These are phyloP conservation scores for Harpegnathos saltator DNA, from an alignment of 1,140 invertebrate species.

Conservation along the genomic window DNA sequence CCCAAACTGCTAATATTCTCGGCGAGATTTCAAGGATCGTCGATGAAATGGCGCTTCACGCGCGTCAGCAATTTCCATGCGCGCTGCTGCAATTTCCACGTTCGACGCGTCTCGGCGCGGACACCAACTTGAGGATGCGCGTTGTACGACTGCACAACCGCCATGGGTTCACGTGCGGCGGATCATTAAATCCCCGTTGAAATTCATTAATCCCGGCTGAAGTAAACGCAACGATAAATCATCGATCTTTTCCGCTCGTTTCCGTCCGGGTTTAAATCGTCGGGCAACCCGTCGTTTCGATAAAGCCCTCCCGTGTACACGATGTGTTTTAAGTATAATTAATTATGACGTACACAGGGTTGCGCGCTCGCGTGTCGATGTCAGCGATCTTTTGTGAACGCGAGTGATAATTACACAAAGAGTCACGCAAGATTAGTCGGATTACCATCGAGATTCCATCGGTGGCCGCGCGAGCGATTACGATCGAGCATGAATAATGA, in stretches of 20 bases:
- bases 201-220: slow-evolving; percentile 1
- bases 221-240: slow-evolving; percentile 47
- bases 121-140: too few relatives aligned
- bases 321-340: slow-evolving; percentile 31
- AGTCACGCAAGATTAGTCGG: slow-evolving; percentile 48
- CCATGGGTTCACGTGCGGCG: neutral
- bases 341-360: slow-evolving; percentile 27
- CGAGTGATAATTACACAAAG: slow-evolving; percentile 46
- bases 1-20: slow-evolving; percentile 1
- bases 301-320: slow-evolving; percentile 29
- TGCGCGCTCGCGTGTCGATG: slow-evolving; percentile 40
- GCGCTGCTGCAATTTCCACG: too few relatives aligned
- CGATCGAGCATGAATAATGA: slow-evolving; percentile 32
- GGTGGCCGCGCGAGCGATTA: neutral
- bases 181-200: slow-evolving; percentile 9
- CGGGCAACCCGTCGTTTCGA: slow-evolving; percentile 19
- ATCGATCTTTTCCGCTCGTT: slow-evolving; percentile 21
- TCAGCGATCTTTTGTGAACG: slow-evolving; percentile 12
- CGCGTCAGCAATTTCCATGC: too few relatives aligned
- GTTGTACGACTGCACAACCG: too few relatives aligned
- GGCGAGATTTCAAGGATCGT: neutral
- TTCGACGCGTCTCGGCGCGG: too few relatives aligned
- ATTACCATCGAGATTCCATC: slow-evolving; percentile 30
- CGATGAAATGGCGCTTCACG: neutral
- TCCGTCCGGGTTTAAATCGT: slow-evolving; percentile 34